A percentile compares a stretch with the other conserved stretches of the same genome.
Evolutionary conservation across 2,797 vertebrate genomes (phyloP).

Genomic region (Odontamblyopus lacepedii): DNA sequence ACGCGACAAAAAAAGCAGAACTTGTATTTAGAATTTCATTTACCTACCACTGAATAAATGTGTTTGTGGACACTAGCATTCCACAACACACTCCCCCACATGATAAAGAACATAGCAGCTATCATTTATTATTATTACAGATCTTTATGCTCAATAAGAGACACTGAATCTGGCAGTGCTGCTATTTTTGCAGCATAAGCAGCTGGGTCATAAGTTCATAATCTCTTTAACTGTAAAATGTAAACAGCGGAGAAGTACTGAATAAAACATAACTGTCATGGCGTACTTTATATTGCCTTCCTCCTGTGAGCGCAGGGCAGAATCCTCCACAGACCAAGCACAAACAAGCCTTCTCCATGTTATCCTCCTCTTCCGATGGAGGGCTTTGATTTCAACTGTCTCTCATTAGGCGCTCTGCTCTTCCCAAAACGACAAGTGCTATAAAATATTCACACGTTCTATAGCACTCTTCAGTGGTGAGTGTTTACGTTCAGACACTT

Average conservation of each 20-base stretch:
- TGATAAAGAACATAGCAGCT: too few species aligned
- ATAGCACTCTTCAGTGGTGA: slow-evolving; percentile 21
- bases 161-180: slow-evolving; percentile 24
- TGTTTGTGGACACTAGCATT: too few species aligned
- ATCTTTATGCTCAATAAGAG: not conserved
- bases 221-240: slow-evolving; percentile 8
- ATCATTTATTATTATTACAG: too few species aligned
- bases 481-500: slow-evolving; percentile 30
- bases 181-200: not conserved
- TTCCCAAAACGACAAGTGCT: slow-evolving; percentile 32
- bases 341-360: slow-evolving; percentile 27
- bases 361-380: slow-evolving; percentile 25
- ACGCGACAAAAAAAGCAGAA: too few species aligned
- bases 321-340: slow-evolving; percentile 28
- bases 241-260: not conserved
- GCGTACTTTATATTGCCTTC: not conserved
- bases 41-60: too few species aligned
- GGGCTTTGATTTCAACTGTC: slow-evolving; percentile 63
- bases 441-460: slow-evolving; percentile 65
- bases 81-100: too few species aligned
- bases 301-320: slow-evolving; percentile 5
- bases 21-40: too few species aligned
- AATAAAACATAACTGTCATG: not conserved
- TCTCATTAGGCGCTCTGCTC: slow-evolving; percentile 54
- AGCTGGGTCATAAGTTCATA: slow-evolving; percentile 8